Evolutionary conservation across 2,113 vertebrate genomes (phyloP), one percentile per base, ranked within the genome.

Genomic region (Scortum barcoo): DNA sequence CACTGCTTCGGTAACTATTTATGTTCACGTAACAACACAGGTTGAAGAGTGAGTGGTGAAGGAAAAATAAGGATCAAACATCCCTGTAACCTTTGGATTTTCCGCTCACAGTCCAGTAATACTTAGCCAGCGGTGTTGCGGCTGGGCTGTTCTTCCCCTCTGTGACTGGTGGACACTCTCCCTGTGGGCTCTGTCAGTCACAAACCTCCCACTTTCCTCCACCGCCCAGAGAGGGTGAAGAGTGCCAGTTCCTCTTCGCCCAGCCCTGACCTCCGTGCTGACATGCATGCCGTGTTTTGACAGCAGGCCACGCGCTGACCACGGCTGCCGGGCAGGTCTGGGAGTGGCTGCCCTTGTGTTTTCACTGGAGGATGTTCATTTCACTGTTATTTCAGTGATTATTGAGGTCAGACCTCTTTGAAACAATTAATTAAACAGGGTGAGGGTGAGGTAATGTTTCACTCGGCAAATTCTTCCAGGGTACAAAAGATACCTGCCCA

Each of bases 181-280:
- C 61, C 85, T 90, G 88, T 81, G 87, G 84, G 61, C 77, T 89
- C 90, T 68, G 80, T 87, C 89, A 81, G 79, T 88, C 89, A 78
- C 79, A 66, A 66, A 44, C 66, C 90, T 86, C 76, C 80, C 51
- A 53, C 75, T 72, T 78, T 67, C 84, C 91, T 90, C 83, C 76
- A 56, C 60, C 40, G 33, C 81, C 83, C 82, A 30, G n/a, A 9
- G 40, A 53, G 63, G 74, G 84, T 77, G 89, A 82, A 84, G 87
- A 90, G 88, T 81, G 89, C 88, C 91, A 89, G 86, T 87, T 92
- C 88, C 88, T 88, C 75, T 75, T 87, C 28, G 66, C 84, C 88
- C 81, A 24, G 88, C 83, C 88, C 77, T 92, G 87, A 92, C 89
- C 89, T 80, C 76, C 10, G 58, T 17, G 50, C 70, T 68, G 85